A percentile compares a stretch with the other conserved stretches of the same genome.
Conservation (phyloP, 2,888 invertebrate genomes). For the Lottia gigantea region DNA sequence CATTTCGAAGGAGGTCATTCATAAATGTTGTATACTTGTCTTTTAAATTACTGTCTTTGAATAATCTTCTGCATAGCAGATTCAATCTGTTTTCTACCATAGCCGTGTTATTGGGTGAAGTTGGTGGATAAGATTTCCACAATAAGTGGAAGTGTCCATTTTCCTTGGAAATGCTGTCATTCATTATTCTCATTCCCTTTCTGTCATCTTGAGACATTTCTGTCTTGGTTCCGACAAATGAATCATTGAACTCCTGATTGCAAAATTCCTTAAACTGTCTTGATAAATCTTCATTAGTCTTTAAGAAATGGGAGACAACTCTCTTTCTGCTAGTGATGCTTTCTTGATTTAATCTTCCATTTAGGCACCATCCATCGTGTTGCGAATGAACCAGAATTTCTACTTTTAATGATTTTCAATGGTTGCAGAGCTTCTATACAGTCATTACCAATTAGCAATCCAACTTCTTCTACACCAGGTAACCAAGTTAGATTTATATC, state of each 20-base stretch:
- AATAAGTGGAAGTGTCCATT: background rate
- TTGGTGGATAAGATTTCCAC: background rate
- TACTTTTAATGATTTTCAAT: background rate
- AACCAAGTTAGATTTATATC: background rate
- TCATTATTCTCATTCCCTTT: too few relatives aligned
- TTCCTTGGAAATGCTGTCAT: too few relatives aligned
- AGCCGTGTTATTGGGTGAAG: background rate
- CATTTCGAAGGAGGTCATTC: conserved; percentile 8
- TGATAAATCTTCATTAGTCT: conserved; percentile 80
- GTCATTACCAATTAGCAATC: background rate
- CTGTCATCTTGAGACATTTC: too few relatives aligned
- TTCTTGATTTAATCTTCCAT: conserved; percentile 18
- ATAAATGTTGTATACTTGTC: conserved; percentile 15
- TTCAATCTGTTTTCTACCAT: background rate
- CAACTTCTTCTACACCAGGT: background rate
- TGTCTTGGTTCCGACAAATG: conserved; percentile 74
- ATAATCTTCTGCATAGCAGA: conserved; percentile 4
- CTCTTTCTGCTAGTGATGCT: background rate
- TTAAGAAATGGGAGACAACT: conserved; percentile 5
- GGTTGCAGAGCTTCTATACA: background rate
- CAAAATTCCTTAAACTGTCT: conserved; percentile 78
- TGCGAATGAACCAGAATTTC: background rate
- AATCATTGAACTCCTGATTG: conserved; percentile 17
- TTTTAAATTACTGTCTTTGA: background rate
- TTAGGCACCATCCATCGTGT: conserved; percentile 21